Evolutionary conservation across 2,113 vertebrate species (phyloP).

Genomic region (Carassius carassius): DNA sequence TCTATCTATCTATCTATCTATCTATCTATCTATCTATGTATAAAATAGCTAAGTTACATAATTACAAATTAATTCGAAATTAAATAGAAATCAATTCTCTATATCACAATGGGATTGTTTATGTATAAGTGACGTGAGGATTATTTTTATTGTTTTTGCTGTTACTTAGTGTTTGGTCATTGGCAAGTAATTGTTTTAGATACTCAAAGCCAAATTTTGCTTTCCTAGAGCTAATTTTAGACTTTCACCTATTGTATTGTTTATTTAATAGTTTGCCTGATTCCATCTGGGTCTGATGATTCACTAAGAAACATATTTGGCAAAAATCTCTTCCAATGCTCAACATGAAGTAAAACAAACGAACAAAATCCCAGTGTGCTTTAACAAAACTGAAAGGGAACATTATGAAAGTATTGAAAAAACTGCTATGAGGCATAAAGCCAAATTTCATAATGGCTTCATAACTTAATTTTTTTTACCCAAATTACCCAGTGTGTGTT

Average conservation of each 20-base stretch:
- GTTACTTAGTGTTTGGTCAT: not conserved
- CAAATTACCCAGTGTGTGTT: not conserved
- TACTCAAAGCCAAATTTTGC: not conserved
- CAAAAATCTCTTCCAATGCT: not conserved
- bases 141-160: not conserved
- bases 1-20: no score
- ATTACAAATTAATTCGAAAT: no score
- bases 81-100: no score
- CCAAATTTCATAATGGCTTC: not conserved
- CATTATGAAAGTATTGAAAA: constrained; percentile 11
- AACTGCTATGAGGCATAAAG: not conserved
- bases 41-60: no score
- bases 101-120: not conserved
- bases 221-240: not conserved
- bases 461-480: not conserved
- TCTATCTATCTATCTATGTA: no score
- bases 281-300: constrained; percentile 1
- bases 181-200: not conserved
- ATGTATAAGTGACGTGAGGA: not conserved
- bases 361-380: not conserved
- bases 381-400: not conserved
- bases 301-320: not conserved
- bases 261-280: not conserved
- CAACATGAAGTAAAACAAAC: not conserved
- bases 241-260: not conserved